Conservation (phyloP, 92 coral and sea anemone genomes). For the Pocillopora grandis region DNA sequence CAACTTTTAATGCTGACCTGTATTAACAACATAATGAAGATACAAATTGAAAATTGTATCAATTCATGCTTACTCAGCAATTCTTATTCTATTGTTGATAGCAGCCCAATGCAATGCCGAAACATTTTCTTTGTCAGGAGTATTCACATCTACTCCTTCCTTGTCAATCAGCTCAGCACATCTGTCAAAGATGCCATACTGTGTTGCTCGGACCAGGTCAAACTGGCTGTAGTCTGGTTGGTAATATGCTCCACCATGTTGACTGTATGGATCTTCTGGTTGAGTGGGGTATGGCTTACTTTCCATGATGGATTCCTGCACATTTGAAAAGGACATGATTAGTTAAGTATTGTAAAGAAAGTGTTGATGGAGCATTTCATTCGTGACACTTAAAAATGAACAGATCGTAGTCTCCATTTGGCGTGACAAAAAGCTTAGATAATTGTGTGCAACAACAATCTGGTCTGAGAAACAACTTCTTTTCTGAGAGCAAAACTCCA, state of each 20-base stretch:
- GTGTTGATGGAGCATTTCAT: too few species aligned
- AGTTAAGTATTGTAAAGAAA: too few species aligned
- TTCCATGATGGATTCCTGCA: constrained; percentile 16
- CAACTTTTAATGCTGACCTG: too few species aligned
- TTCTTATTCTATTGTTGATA: constrained; percentile 87
- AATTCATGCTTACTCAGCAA: constrained; percentile 79
- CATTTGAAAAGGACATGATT: background rate
- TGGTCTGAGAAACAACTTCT: too few species aligned
- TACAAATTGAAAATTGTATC: background rate
- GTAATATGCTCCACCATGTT: constrained; percentile 39
- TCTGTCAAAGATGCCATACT: constrained; percentile 85
- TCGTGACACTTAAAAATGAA: too few species aligned
- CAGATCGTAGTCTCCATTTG: too few species aligned
- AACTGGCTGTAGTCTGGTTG: constrained; percentile 87
- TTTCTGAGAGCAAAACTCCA: too few species aligned
- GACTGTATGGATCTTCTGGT: constrained; percentile 56
- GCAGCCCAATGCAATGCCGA: constrained; percentile 96
- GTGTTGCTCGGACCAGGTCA: constrained; percentile 85
- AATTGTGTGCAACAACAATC: too few species aligned
- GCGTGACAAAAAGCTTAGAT: too few species aligned
- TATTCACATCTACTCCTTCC: constrained; percentile 71
- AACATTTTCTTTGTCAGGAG: constrained; percentile 87
- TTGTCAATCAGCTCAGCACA: constrained; percentile 79
- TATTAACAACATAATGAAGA: background rate
- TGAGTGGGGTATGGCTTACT: constrained; percentile 73